Evolutionary conservation across 1,140 invertebrate species (phyloP).

Genomic region (Nasonia longicornis): DNA sequence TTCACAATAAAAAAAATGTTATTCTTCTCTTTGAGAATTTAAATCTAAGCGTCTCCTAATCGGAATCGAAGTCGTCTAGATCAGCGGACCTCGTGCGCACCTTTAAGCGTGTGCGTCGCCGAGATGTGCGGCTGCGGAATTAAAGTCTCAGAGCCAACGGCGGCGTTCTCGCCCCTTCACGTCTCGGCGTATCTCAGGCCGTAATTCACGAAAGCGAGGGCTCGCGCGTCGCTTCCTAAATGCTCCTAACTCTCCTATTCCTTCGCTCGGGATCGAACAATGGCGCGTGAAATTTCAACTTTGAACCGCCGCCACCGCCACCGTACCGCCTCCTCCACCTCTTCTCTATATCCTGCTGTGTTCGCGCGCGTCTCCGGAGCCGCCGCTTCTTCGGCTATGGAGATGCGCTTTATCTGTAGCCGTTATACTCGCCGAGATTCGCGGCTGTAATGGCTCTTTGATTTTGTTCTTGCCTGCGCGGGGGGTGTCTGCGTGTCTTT

Average conservation of each 20-base stretch:
- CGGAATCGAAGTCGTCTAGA: conserved; percentile 58
- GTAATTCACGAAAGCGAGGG: conserved; percentile 62
- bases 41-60: conserved; percentile 29
- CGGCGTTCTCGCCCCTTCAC: conserved; percentile 48
- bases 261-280: conserved; percentile 64
- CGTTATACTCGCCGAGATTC: not conserved
- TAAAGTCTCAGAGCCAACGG: conserved; percentile 56
- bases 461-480: not conserved
- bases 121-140: conserved; percentile 54
- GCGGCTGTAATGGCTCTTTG: conserved; percentile 12
- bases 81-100: conserved; percentile 45
- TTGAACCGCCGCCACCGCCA: conserved; percentile 54
- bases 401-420: not conserved
- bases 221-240: conserved; percentile 62
- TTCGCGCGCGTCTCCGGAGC: not conserved
- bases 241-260: conserved; percentile 65
- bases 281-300: conserved; percentile 69
- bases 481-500: not conserved
- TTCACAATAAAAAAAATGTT: not conserved
- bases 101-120: conserved; percentile 38
- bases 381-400: not conserved
- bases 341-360: conserved; percentile 6
- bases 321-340: conserved; percentile 12
- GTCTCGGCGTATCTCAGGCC: conserved; percentile 60
- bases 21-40: not conserved